Conservation (phyloP, 2,888 invertebrate genomes). For the Rhopalosiphum nymphaeae region DNA sequence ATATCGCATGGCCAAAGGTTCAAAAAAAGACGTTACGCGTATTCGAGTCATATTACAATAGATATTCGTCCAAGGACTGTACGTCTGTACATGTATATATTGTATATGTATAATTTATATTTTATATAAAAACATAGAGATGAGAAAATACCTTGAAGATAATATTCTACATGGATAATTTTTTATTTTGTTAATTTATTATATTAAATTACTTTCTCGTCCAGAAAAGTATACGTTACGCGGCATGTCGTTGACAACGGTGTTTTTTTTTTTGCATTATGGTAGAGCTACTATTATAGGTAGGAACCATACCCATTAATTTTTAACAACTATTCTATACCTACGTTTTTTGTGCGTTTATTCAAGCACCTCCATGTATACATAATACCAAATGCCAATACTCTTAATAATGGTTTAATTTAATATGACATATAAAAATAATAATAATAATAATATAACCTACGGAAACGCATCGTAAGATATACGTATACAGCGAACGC, state of each 20-base stretch:
- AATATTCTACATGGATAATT: neutral
- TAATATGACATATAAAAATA: neutral
- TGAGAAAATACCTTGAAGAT: neutral
- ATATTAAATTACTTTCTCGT: neutral
- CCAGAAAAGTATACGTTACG: neutral
- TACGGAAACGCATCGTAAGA: neutral
- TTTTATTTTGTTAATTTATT: neutral
- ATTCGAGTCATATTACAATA: neutral
- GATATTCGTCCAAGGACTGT: neutral
- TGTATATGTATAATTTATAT: neutral
- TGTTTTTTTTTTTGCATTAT: neutral
- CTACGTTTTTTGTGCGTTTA: neutral
- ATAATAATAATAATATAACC: neutral
- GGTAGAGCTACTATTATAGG: neutral
- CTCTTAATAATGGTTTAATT: neutral
- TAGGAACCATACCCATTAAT: neutral
- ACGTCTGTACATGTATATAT: neutral
- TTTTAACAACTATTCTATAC: constrained; percentile 26
- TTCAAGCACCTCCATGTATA: neutral
- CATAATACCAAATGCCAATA: neutral
- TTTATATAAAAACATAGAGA: neutral
- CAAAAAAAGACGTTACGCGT: neutral
- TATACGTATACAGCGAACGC: neutral
- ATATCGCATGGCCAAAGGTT: constrained; percentile 14
- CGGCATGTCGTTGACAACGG: neutral